Evolutionary conservation across 23 tunicate genomes (phyloP).

Genomic region (Pegea sp.): DNA sequence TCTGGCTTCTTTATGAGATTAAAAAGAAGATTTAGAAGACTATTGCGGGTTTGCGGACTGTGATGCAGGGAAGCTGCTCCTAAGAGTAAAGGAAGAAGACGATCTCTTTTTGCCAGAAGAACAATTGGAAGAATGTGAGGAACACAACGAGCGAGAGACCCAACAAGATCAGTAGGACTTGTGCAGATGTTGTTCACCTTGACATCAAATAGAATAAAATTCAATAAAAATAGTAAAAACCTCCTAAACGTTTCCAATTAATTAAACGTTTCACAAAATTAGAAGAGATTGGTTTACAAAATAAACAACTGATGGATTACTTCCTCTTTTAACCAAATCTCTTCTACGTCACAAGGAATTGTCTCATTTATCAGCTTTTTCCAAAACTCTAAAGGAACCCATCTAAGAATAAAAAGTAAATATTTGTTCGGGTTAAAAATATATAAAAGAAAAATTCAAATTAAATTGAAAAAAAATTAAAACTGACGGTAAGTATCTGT

Average conservation of each 20-base stretch:
- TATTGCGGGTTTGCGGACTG: conserved; percentile 10
- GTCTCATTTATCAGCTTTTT: conserved; percentile 13
- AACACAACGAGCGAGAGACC: conserved; percentile 20
- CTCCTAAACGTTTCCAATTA: not conserved
- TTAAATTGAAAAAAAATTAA: too few species aligned
- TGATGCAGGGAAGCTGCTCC: conserved; percentile 53
- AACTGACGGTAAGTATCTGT: too few species aligned
- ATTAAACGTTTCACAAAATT: not conserved
- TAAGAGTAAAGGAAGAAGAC: conserved; percentile 75
- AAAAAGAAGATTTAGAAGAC: conserved; percentile 63
- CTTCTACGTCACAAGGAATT: conserved; percentile 19
- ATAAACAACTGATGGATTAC: conserved; percentile 1
- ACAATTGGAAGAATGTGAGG: conserved; percentile 80
- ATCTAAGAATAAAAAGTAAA: too few species aligned
- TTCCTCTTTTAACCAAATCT: conserved; percentile 28
- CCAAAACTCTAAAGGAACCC: conserved; percentile 18
- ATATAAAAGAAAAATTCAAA: too few species aligned
- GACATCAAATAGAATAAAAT: not conserved
- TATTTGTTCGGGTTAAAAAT: too few species aligned
- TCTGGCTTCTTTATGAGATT: conserved; percentile 93
- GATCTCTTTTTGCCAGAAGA: conserved; percentile 61
- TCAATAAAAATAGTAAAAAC: not conserved
- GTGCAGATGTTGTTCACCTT: conserved; percentile 25
- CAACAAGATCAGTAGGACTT: conserved; percentile 19
- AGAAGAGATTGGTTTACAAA: not conserved